Conservation (phyloP, 2,797 vertebrate genomes). For the Sebastes reedi region DNA sequence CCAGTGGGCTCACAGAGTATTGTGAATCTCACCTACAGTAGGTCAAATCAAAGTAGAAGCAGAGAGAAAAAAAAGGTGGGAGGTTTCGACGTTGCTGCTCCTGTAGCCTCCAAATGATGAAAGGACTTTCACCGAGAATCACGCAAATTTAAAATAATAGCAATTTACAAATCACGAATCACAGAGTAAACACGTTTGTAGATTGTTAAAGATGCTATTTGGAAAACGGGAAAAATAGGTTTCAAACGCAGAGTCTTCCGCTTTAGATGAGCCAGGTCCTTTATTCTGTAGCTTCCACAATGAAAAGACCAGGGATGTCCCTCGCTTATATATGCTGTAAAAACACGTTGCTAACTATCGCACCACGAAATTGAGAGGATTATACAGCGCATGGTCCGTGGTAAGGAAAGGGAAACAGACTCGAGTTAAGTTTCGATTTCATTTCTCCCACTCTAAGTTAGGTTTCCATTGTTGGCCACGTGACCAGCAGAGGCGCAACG, state of each 20-base stretch:
- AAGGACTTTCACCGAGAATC: not conserved
- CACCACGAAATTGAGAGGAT: not conserved
- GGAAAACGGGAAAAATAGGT: not conserved
- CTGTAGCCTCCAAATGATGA: not conserved
- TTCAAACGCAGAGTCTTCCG: not conserved
- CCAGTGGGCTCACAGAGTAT: not conserved
- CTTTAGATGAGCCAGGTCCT: not conserved
- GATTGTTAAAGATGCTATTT: rapidly evolving
- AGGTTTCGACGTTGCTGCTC: not conserved
- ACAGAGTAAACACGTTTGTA: rapidly evolving
- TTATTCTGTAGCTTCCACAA: not conserved
- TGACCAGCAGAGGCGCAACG: not conserved
- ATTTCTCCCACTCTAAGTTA: conserved; percentile 38
- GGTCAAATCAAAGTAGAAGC: not conserved
- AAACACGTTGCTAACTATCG: not conserved
- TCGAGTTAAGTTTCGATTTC: conserved; percentile 75
- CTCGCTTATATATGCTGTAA: conserved; percentile 11
- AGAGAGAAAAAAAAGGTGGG: not conserved
- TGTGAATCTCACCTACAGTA: conserved; percentile 46
- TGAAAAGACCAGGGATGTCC: not conserved
- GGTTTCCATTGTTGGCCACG: conserved; percentile 56
- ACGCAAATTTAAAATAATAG: too few species aligned
- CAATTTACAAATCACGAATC: not conserved
- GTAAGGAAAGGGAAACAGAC: rapidly evolving
- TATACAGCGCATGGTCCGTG: rapidly evolving